Percentiles rank a stretch among this genome's conserved stretches.
These are phyloP conservation scores for Psittacula derbiana DNA, from an alignment of 2,797 vertebrate genomes.

Conservation along the genomic window DNA sequence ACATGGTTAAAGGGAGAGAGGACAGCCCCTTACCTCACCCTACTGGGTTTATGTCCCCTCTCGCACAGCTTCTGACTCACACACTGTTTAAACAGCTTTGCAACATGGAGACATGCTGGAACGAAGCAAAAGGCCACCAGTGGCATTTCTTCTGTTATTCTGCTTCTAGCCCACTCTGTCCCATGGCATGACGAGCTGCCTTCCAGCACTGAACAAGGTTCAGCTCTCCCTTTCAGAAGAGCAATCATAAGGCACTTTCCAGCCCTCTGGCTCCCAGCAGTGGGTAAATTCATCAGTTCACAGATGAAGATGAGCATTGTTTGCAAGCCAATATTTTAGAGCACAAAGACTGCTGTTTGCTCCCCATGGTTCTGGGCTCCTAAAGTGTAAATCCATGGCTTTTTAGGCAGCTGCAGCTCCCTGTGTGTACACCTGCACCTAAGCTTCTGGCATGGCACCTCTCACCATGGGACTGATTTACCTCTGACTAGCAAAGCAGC, in stretches of 20 bases:
- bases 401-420: slow-evolving; percentile 22
- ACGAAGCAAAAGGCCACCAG: neutral
- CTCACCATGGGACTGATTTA: neutral
- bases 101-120: neutral
- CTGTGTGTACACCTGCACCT: slow-evolving; percentile 30
- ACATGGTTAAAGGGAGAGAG: neutral
- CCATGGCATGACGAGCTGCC: neutral
- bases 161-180: neutral
- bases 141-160: neutral
- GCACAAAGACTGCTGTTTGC: neutral
- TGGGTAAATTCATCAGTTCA: slow-evolving; percentile 6
- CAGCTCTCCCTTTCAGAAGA: neutral
- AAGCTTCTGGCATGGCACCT: neutral
- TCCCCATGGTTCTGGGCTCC: neutral
- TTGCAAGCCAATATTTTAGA: neutral
- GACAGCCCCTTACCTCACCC: neutral
- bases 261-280: slow-evolving; percentile 13
- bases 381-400: neutral
- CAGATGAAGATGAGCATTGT: neutral
- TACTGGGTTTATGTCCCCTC: neutral
- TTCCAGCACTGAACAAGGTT: neutral
- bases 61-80: neutral
- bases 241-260: slow-evolving; percentile 2
- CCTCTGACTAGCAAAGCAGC: neutral
- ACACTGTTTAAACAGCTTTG: neutral